These are phyloP conservation scores for Azemiops feae DNA, from an alignment of 2,113 vertebrate species.

Conservation along the genomic window DNA sequence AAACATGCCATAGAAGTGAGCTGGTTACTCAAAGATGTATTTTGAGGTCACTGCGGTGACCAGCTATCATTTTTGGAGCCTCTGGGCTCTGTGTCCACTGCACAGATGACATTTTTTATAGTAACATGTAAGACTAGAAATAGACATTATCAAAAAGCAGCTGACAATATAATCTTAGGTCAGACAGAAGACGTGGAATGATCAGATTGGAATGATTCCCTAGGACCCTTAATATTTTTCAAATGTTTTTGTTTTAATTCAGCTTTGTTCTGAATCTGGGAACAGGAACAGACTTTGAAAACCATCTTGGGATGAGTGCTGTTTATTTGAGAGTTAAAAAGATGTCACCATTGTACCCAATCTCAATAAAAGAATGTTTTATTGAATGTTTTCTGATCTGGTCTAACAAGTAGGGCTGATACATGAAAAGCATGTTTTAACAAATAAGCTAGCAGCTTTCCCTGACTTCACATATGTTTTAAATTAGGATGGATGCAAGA, in stretches of 20 bases:
- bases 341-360: not conserved
- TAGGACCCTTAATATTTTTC: not conserved
- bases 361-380: not conserved
- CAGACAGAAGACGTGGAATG: not conserved
- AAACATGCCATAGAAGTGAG: constrained; percentile 50
- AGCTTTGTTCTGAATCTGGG: not conserved
- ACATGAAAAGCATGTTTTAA: constrained; percentile 41
- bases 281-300: not conserved
- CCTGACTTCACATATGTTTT: constrained; percentile 53
- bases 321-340: not conserved
- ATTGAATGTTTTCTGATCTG: not conserved
- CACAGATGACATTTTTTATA: constrained; percentile 54
- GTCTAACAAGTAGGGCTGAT: not conserved
- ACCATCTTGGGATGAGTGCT: not conserved
- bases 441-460: constrained; percentile 30
- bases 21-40: constrained; percentile 60
- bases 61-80: constrained; percentile 56
- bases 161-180: not conserved
- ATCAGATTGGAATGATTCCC: not conserved
- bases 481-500: constrained; percentile 48
- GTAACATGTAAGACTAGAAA: constrained; percentile 52
- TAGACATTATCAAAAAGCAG: constrained; percentile 48
- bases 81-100: constrained; percentile 62
- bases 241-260: not conserved
- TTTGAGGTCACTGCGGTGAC: constrained; percentile 58